Base-by-base conservation (phyloP, 1,140 invertebrate species). In the Neodiprion pinetum region DNA sequence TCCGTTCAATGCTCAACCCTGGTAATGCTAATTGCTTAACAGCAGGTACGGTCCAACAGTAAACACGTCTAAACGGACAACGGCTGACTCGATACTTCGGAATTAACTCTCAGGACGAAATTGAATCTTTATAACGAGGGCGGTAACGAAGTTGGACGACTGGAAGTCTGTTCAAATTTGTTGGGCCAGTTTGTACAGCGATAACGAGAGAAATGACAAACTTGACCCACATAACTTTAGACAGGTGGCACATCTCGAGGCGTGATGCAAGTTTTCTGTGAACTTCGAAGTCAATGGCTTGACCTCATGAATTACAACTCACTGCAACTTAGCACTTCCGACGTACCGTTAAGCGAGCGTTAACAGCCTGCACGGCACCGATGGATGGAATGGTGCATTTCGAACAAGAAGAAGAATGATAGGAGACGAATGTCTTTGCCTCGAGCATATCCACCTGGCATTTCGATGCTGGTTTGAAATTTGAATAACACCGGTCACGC, bases 301-400 rank as follows among this genome's bases (percentile, higher is more conserved):
- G 53, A 61, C 53, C 28, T 61, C 53, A 61, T 61, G 53, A 61
- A 61, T 61, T 61, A 12, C 53, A 61, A 61, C 53, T 12, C 11
- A 12, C 11, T 61, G n/a, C 11, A 61, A 61, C 4, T 61, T 61
- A 61, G 53, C 53, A 61, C 53, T 61, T 61, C n/a, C 7, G 9
- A 61, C 53, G 53, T 61, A 61, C 53, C 53, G 53, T 61, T 61
- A 61, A 61, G n/a, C 53, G 53, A 4, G n/a, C 53, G 53, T 61
- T 17, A 61, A 61, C 53, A 40, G 28, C 28, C 28, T 40, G 2
- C 28, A 1, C 9, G 11, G 53, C 11, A 61, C 53, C 53, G n/a
- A 61, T 61, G 53, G 53, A 17, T 14, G 53, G 28, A 14, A 61
- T 61, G 53, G 11, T 61, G 53, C 53, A 61, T 17, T 61, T 40